Percentiles rank a stretch among this genome's conserved stretches.
phyloP scores from a whole-genome alignment of 2,113 vertebrate genomes.

The Dermatemys mawii region DNA sequence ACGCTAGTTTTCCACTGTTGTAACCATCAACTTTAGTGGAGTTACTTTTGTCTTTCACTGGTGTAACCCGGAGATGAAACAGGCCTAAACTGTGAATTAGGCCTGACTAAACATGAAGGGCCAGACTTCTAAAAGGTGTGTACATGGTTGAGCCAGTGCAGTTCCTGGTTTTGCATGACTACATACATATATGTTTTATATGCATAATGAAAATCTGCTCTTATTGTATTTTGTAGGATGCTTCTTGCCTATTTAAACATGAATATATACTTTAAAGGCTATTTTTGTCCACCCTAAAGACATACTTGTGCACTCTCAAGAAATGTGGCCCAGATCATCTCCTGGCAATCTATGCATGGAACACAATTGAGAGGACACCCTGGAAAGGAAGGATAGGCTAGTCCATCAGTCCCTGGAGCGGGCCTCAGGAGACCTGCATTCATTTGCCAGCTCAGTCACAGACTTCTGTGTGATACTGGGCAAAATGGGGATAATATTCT shows the following conservation, averaged over 20 bases:
- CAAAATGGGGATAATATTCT: not conserved
- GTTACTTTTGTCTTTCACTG: accelerated
- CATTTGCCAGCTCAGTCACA: not conserved
- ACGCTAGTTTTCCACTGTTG: not conserved
- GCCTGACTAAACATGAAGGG: not conserved
- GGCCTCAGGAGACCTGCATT: not conserved
- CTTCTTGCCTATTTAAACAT: not conserved
- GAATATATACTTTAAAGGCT: not conserved
- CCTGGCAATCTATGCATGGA: not conserved
- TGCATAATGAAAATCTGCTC: not conserved
- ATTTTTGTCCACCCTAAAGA: not conserved
- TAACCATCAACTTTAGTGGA: not conserved
- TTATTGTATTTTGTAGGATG: not conserved
- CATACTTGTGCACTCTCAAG: not conserved
- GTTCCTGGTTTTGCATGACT: not conserved
- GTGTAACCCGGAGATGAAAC: not conserved
- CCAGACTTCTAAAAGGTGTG: not conserved
- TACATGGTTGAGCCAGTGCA: not conserved
- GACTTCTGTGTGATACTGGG: not conserved
- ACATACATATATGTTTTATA: not conserved
- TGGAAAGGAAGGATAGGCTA: not conserved
- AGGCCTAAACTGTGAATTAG: not conserved
- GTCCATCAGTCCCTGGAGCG: not conserved
- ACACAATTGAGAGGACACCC: not conserved
- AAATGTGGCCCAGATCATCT: not conserved